Conservation (phyloP, 2,113 vertebrate genomes). For the Eurypyga helias region DNA sequence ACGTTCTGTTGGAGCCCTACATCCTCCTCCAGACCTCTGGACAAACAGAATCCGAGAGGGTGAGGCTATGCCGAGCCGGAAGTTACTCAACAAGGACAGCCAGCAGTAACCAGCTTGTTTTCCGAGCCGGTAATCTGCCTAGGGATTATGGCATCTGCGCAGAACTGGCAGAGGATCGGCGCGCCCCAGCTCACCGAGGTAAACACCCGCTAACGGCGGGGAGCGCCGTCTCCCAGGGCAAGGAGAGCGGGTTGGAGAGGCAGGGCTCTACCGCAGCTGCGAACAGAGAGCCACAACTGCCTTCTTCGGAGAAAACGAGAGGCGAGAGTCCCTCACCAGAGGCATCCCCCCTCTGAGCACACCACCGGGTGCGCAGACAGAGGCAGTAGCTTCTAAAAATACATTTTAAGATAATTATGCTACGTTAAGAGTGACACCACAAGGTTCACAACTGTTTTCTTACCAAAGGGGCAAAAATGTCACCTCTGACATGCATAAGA, state of each 20-base stretch:
- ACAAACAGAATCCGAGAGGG: neutral
- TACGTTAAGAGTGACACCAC: neutral
- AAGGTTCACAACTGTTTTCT: neutral
- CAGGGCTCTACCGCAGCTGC: neutral
- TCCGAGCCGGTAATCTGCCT: conserved; percentile 55
- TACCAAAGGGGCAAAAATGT: neutral
- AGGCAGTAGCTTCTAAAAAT: neutral
- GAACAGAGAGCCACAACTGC: neutral
- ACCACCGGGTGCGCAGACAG: neutral
- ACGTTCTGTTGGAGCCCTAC: neutral
- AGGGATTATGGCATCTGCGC: conserved; percentile 50
- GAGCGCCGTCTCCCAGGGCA: neutral
- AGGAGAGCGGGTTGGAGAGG: neutral
- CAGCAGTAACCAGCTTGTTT: conserved; percentile 5
- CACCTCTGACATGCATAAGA: rapidly evolving
- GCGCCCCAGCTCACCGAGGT: neutral
- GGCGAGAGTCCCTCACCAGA: neutral
- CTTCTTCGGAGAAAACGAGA: neutral
- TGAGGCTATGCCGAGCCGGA: neutral
- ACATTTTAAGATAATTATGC: neutral
- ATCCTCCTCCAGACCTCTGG: neutral
- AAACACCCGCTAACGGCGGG: neutral
- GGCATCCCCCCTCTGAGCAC: neutral
- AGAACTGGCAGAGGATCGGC: conserved; percentile 30
- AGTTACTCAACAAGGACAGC: conserved; percentile 36